Base-by-base conservation (phyloP, 2,888 invertebrate genomes). In the Orthosia incerta region DNA sequence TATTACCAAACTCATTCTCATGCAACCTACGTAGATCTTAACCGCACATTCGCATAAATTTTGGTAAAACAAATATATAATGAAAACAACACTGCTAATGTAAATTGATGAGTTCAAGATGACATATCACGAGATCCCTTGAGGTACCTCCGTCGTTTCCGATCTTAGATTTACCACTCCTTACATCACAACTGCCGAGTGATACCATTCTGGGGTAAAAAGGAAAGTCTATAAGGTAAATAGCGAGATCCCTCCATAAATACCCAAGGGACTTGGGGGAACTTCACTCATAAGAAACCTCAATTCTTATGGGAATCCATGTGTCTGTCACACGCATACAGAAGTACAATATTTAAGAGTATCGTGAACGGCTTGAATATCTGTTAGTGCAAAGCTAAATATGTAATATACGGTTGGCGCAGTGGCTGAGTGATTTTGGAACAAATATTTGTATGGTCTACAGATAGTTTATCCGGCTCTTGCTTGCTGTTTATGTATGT, bases 271-370 rank as follows among this genome's bases (percentile, higher is more conserved):
- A 72, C 56, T 71, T 66, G 66, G 55, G 66, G 68, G 59, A 66
- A 78, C 77, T 63, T 77, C 31, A 31, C 53, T 76, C 63, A 45
- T 20, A 55, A 60, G 56, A 48, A 62, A 72, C 71, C 71, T 71
- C 79, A 76, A 82, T 82, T 84, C 78, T 79, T 71, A 80, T 74
- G 79, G 78, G 84, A 76, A 65, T 62, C 74, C 71, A 80, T 82
- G 80, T 61, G 74, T 74, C 84, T 81, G 81, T 70, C 82, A 80
- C 26, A 46, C 50, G 67, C 55, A 82, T 76, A 70, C 53, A 63
- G 57, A n/a, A 61, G 74, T 76, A 13, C n/a, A 39, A 39, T 39
- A 9, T 39, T 39, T 39, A 39, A 7, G 39, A 39, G n/a, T 59
- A 57, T 77, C 56, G 71, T 72, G 53, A 63, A 56, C 23, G 53